Percentiles rank a stretch among this genome's conserved stretches.
These are phyloP conservation scores for Siniperca knerii DNA, from an alignment of 2,113 vertebrate species.

Conservation along the genomic window DNA sequence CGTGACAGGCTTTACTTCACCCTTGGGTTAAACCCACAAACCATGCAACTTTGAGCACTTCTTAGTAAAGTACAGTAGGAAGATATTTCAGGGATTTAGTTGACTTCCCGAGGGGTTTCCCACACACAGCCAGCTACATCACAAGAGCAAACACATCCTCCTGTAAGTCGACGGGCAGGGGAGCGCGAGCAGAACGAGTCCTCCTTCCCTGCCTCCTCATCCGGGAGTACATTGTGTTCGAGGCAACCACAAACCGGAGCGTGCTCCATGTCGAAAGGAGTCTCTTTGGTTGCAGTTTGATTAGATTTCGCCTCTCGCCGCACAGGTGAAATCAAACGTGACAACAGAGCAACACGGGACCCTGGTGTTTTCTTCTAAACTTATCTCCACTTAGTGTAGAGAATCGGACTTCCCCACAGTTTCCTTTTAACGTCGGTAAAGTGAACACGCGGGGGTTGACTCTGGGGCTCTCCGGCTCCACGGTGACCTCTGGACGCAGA, in stretches of 20 bases:
- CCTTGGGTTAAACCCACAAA: not conserved
- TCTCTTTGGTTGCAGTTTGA: constrained; percentile 18
- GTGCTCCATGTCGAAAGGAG: not conserved
- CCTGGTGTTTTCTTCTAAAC: not conserved
- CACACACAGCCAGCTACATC: constrained; percentile 5
- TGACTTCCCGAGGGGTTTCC: constrained; percentile 10
- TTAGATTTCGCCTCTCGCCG: constrained; percentile 8
- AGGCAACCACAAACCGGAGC: not conserved
- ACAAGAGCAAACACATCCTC: constrained; percentile 8
- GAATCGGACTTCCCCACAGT: not conserved
- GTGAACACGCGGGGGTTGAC: not conserved
- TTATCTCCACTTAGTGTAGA: not conserved
- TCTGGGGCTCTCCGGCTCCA: not conserved
- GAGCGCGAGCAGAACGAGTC: constrained; percentile 9
- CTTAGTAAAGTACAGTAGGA: not conserved
- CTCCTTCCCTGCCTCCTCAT: constrained; percentile 16
- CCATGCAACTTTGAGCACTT: not conserved
- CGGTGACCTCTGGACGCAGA: not conserved
- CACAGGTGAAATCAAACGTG: constrained; percentile 11
- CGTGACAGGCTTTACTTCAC: not conserved
- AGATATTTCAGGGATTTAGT: constrained; percentile 29
- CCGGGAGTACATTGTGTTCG: constrained; percentile 14
- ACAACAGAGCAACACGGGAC: not conserved
- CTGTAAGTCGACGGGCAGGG: constrained; percentile 12
- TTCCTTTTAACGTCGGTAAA: constrained; percentile 1